phyloP scores from a whole-genome alignment of 2,888 invertebrate species.

The Desoria tigrina region DNA sequence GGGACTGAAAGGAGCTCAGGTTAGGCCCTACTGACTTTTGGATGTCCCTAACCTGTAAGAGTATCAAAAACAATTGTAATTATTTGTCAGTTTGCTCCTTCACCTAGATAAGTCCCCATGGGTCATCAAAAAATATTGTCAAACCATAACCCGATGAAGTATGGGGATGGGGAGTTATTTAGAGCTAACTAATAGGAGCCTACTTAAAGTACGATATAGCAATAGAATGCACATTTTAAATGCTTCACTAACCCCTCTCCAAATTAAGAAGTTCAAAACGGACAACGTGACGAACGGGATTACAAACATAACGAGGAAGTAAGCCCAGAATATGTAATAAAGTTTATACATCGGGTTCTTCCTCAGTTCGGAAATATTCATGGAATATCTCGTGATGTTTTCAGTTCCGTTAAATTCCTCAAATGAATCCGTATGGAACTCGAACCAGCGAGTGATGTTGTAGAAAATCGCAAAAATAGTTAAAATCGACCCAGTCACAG shows the following conservation, averaged over 20 bases:
- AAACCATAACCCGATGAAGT: too few relatives aligned
- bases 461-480: constrained; percentile 29
- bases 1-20: constrained; percentile 37
- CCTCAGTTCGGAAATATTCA: constrained; percentile 42
- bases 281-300: constrained; percentile 42
- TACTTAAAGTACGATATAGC: neutral
- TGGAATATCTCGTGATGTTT: constrained; percentile 21
- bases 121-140: too few relatives aligned
- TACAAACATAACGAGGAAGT: constrained; percentile 43
- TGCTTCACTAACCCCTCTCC: constrained; percentile 36
- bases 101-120: too few relatives aligned
- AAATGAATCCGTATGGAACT: constrained; percentile 19
- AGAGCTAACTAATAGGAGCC: neutral
- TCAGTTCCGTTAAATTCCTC: neutral
- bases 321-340: constrained; percentile 47
- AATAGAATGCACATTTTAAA: neutral
- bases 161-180: too few relatives aligned
- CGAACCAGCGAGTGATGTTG: constrained; percentile 39
- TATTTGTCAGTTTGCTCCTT: too few relatives aligned
- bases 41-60: constrained; percentile 18
- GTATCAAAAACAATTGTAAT: constrained; percentile 3
- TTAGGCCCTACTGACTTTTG: neutral
- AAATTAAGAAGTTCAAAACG: constrained; percentile 40
- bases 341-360: constrained; percentile 34
- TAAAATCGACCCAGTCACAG: constrained; percentile 7